Base-by-base conservation (phyloP, 2,113 vertebrate genomes). In the Barnardius zonarius region DNA sequence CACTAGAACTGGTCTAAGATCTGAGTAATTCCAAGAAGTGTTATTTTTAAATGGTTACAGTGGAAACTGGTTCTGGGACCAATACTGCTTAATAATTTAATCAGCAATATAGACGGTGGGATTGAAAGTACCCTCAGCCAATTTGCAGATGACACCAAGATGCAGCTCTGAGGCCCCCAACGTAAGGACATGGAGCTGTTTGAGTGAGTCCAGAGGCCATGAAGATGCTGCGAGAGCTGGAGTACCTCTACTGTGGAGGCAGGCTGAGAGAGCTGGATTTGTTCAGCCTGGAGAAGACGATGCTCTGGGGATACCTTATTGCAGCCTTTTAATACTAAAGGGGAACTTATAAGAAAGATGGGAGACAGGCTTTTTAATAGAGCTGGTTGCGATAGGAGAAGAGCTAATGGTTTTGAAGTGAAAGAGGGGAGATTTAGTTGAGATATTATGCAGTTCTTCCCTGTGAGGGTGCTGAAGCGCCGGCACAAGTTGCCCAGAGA, bases 381-480 rank as follows among this genome's bases (percentile, higher is more conserved):
- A 14, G 5, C 18, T 18, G 44, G 23, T 35, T 37, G 13, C 0
- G 0, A 31, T 1, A 73, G 12, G n/a, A 35, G 12, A 73, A 49
- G 18, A 12, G 14, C 2, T 22, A 25, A 12, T 3, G 2, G 3
- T 49, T 69, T 46, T 74, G 59, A 84, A 46, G 13, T 69, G 41
- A 77, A 90, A 55, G 17, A 73, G 1, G 2, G 17, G 41, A 31
- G 8, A 14, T 44, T 90, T 74, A 66, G 18, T 19, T 15, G 28
- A 20, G 13, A 39, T 20, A n/a, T 43, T 23, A 31, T n/a, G 11
- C 37, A 35, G n/a, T 54, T 25, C 31, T 72, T 39, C 54, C 10
- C 10, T 12, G 7, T 68, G 57, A 72, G 7, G 9, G 3, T 66
- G 14, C 2, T 86, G 41, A 77, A 7, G 5, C 12, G 2, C 7